These are phyloP conservation scores for Erythrolamprus reginae DNA, from an alignment of 2,113 vertebrate genomes.

Conservation along the genomic window DNA sequence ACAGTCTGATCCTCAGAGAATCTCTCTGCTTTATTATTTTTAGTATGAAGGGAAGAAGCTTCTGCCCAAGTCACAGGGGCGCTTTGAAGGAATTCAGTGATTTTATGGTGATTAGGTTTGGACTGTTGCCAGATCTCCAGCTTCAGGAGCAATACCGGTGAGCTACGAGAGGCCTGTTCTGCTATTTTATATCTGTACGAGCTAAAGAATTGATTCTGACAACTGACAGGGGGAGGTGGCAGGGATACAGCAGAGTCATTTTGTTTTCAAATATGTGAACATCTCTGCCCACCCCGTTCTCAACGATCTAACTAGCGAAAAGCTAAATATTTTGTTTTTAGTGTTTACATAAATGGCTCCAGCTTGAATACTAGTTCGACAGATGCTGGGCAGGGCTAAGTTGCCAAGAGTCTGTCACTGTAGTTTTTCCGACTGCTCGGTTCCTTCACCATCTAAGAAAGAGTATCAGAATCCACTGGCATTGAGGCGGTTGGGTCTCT, in stretches of 20 bases:
- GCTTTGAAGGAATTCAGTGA: slow-evolving; percentile 26
- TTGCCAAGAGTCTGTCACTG: background rate
- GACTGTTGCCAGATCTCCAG: slow-evolving; percentile 17
- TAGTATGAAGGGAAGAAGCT: slow-evolving; percentile 6
- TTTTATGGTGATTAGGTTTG: slow-evolving; percentile 1
- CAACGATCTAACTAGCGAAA: background rate
- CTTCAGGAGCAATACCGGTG: slow-evolving; percentile 14
- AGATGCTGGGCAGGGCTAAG: background rate
- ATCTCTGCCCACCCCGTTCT: background rate
- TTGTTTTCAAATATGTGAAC: background rate
- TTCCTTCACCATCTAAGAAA: background rate
- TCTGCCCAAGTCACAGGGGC: slow-evolving; percentile 10
- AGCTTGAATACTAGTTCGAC: background rate
- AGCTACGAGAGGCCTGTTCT: background rate
- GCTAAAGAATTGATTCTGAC: background rate
- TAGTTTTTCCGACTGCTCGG: background rate
- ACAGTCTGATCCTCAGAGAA: slow-evolving; percentile 10
- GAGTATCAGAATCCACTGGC: background rate
- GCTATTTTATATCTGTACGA: background rate
- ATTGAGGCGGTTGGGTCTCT: background rate
- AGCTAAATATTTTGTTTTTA: background rate
- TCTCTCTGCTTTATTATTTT: background rate
- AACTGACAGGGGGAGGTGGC: background rate
- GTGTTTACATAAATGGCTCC: background rate
- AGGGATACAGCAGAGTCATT: background rate